These are phyloP conservation scores for Premnoplex brunnescens DNA, from an alignment of 2,797 vertebrate species.

Conservation along the genomic window DNA sequence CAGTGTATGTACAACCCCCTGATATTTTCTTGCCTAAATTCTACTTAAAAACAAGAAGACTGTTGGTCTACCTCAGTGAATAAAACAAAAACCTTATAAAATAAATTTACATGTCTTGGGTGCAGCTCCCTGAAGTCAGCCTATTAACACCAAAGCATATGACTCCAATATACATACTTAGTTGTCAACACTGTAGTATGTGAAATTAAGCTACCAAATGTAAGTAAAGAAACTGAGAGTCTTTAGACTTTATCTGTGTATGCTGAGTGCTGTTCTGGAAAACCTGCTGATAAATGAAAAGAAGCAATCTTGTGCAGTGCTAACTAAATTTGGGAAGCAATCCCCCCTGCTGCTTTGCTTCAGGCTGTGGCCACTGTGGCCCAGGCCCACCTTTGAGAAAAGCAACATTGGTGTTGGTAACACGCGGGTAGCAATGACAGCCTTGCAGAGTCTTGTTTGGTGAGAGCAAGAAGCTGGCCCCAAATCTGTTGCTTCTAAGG, in stretches of 20 bases:
- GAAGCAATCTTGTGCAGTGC: neutral
- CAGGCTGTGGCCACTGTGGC: neutral
- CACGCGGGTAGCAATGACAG: fast-evolving
- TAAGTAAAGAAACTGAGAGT: neutral
- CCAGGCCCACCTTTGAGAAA: neutral
- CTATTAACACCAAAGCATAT: neutral
- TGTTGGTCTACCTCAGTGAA: neutral
- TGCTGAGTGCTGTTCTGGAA: neutral
- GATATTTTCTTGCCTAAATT: neutral
- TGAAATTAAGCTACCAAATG: neutral
- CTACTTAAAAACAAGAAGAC: neutral
- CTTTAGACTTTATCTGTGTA: neutral
- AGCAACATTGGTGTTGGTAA: neutral
- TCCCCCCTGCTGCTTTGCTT: neutral
- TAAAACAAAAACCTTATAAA: neutral
- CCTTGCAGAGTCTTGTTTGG: fast-evolving
- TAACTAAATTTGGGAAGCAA: neutral
- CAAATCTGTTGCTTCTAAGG: neutral
- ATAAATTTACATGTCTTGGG: neutral
- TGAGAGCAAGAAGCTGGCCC: neutral
- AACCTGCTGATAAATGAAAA: neutral
- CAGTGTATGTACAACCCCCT: neutral
- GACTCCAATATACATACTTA: neutral
- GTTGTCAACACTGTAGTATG: neutral
- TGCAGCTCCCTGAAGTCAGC: neutral